Evolutionary conservation across 2,797 vertebrate genomes (phyloP), one percentile per base, ranked within the genome.

Genomic region (Chelidonichthys spinosus): DNA sequence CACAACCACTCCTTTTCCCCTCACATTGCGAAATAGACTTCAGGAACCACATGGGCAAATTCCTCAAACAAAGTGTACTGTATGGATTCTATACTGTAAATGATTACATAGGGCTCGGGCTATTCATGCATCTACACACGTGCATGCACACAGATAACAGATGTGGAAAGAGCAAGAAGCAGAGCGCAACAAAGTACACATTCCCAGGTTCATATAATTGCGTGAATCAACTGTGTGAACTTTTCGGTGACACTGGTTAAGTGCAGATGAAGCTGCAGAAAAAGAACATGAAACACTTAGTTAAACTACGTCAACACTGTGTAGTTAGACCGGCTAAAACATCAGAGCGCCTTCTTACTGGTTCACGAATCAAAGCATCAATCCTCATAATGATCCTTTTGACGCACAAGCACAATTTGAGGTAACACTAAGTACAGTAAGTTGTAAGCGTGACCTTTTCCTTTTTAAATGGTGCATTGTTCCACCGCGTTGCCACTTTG

Each of bases 391-490:
- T 7, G 18, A 46, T 33, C 25, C 35, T 62, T 54, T 17, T 72
- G 73, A 76, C 42, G 11, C 56, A 72, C 18, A 25, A 15, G 5
- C 10, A 69, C 43, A 37, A 60, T 76, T 49, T 43, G n/a, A 61
- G 25, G n/a, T 43, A 43, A 64, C 43, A 36, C 13, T 25, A 43
- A 49, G 55, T 55, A 25, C 1, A 11, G 39, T 4, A 55, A n/a
- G n/a, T 69, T 47, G 40, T 63, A 50, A 35, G 13, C 39, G 7
- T 43, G 74, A 78, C 76, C 75, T 82, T 88, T 61, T 14, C 63
- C 74, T 58, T 56, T 71, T 56, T 71, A 67, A 89, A 85, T 69
- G 43, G 59, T 44, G 37, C 63, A 39, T 66, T 82, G 69, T 82
- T 84, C 53, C 40, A 25, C 42, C 39, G 11, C 63, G 42, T 53